phyloP scores from a whole-genome alignment of 2,113 vertebrate genomes.

The Apeltes quadracus region DNA sequence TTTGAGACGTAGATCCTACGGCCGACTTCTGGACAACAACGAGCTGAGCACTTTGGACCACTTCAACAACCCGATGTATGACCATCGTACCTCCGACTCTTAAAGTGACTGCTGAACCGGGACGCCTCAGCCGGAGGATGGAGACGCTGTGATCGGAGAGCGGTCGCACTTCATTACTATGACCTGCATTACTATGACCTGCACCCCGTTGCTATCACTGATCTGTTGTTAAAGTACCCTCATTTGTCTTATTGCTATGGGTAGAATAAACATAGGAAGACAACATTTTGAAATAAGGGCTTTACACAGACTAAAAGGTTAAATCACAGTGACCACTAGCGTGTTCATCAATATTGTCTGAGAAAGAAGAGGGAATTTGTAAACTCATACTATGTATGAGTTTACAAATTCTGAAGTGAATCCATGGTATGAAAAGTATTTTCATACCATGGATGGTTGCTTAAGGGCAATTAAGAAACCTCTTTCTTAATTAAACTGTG shows the following conservation, averaged over 20 bases:
- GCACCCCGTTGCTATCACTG: background rate
- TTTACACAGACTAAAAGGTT: background rate
- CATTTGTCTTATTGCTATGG: background rate
- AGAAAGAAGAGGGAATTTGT: background rate
- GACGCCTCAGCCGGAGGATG: constrained; percentile 8
- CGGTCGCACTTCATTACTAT: background rate
- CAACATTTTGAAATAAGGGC: background rate
- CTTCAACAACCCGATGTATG: constrained; percentile 91
- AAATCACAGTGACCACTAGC: background rate
- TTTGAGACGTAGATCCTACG: constrained; percentile 85
- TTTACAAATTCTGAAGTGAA: too few relatives aligned
- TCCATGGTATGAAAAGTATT: too few relatives aligned
- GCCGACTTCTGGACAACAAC: constrained; percentile 82
- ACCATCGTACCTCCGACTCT: constrained; percentile 55
- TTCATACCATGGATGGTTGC: background rate
- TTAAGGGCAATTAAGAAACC: background rate
- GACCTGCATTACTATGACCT: background rate
- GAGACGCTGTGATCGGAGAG: background rate
- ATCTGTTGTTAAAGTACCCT: background rate
- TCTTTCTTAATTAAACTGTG: background rate
- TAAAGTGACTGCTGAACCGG: background rate
- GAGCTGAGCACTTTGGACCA: constrained; percentile 74
- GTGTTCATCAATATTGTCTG: background rate
- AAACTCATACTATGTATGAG: too few relatives aligned
- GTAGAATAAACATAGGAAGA: background rate